phyloP scores from a whole-genome alignment of 2,113 vertebrate species.

The Synodontis membranacea region DNA sequence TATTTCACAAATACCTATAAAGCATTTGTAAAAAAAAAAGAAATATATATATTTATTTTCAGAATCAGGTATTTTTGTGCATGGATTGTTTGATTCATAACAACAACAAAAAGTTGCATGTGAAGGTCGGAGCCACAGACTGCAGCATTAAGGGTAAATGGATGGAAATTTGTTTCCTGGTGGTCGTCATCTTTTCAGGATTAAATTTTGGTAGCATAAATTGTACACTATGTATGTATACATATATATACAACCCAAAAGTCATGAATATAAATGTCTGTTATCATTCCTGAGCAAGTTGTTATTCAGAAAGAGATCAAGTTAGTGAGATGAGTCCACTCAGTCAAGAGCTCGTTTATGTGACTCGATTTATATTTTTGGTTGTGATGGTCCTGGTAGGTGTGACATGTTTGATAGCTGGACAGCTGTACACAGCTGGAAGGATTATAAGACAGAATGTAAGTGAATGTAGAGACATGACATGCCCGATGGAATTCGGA shows the following conservation, averaged over 20 bases:
- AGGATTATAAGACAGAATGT: not conserved
- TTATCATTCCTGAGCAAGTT: slow-evolving; percentile 29
- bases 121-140: not conserved
- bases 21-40: not conserved
- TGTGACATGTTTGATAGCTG: not conserved
- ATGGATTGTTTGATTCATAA: not conserved
- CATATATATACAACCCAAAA: slow-evolving; percentile 52
- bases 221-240: slow-evolving; percentile 55
- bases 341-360: not conserved
- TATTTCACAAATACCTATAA: not conserved
- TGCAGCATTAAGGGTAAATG: not conserved
- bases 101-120: not conserved
- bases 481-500: not conserved
- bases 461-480: not conserved
- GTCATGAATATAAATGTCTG: slow-evolving; percentile 33
- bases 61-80: not conserved
- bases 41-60: not conserved
- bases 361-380: not conserved
- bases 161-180: not conserved
- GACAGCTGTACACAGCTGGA: not conserved
- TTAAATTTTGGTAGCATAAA: slow-evolving; percentile 27
- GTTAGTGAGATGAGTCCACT: not conserved
- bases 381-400: not conserved
- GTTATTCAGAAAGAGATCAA: not conserved
- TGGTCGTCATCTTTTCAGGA: not conserved